A percentile compares a stretch with the other conserved stretches of the same genome.
These are phyloP conservation scores for Gila robusta DNA, from an alignment of 2,797 vertebrate species.

Conservation along the genomic window DNA sequence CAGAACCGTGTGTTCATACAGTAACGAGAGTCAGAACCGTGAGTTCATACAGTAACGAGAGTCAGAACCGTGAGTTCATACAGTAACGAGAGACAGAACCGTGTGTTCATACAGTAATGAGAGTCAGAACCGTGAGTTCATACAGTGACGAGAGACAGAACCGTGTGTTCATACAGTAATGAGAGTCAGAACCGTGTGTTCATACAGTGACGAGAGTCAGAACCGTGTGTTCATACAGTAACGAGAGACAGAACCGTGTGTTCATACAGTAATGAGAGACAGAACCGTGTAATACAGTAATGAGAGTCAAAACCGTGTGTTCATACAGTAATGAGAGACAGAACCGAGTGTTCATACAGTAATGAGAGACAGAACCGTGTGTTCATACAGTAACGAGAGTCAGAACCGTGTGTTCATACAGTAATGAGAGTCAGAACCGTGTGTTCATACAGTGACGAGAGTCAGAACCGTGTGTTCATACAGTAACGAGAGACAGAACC, in stretches of 20 bases:
- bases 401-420: constrained; percentile 77
- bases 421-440: constrained; percentile 69
- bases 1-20: constrained; percentile 77
- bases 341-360: constrained; percentile 77
- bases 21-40: constrained; percentile 69
- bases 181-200: constrained; percentile 73
- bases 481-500: constrained; percentile 69
- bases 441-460: constrained; percentile 70
- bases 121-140: constrained; percentile 75
- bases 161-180: constrained; percentile 74
- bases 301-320: constrained; percentile 71
- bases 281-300: constrained; percentile 75
- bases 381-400: constrained; percentile 68
- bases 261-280: constrained; percentile 69
- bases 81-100: constrained; percentile 69
- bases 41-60: constrained; percentile 70
- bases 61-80: constrained; percentile 77
- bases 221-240: constrained; percentile 71
- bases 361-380: constrained; percentile 71
- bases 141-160: constrained; percentile 69
- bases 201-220: constrained; percentile 68
- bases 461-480: constrained; percentile 77
- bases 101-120: constrained; percentile 72
- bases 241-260: constrained; percentile 71
- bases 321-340: constrained; percentile 69